Base-by-base conservation (phyloP, 2,113 vertebrate genomes). In the Delphinapterus leucas region DNA sequence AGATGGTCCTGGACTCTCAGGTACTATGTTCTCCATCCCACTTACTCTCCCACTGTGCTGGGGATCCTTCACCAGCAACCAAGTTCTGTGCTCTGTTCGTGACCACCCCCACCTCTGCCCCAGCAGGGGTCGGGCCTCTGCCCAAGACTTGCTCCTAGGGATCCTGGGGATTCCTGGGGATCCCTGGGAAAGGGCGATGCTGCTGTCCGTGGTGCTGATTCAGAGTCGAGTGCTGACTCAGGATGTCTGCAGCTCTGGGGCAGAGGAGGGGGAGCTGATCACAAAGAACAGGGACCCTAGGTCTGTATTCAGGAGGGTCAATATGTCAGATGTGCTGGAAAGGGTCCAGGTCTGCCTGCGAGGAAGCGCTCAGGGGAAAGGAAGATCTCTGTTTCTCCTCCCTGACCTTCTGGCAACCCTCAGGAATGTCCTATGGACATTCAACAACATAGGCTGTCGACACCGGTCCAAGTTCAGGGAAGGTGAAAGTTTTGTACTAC, bases 151-250 rank as follows among this genome's bases (percentile, higher is more conserved):
- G 25, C 1, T 53, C 15, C 53, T 1, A 10, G 20, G 68, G 33
- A 9, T 61, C 33, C n/a, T 36, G n/a, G 1, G 18, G 18, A 36
- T 36, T 2, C 36, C 36, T 36, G 36, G 61, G 49, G 18, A 10
- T 2, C 9, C 18, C 36, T 7, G 20, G 28, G 23, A 47, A 68
- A 41, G 3, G 49, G 23, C 0, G 0, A 0, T 15, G 67, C 23
- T 6, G 9, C n/a, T 95, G 44, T 84, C 77, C 8, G 8, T 20
- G 84, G 63, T 73, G 25, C 84, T 70, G 55, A 73, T 13, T 49
- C 5, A 9, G 44, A 41, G 55, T 28, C 25, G 28, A 5, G 6
- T 0, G 15, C n/a, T 26, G 36, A 31, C 20, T 49, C 47, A 2
- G 23, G 18, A 25, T 3, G 9, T 90, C 70, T 13, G 21, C 41